Evolutionary conservation across 2,888 invertebrate species (phyloP), one percentile per base, ranked within the genome.

Genomic region (Celastrina argiolus): DNA sequence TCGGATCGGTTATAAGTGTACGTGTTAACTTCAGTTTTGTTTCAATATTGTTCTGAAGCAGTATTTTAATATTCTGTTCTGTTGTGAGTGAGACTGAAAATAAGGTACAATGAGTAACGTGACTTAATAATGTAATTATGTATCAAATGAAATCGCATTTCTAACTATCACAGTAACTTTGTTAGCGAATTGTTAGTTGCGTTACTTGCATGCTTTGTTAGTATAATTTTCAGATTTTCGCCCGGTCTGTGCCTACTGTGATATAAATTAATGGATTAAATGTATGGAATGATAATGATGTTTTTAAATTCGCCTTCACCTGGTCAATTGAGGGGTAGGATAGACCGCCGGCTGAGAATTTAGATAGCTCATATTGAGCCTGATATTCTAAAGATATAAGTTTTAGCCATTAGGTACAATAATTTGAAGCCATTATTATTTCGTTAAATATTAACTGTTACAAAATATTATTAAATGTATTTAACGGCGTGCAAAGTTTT

Each of bases 311-410:
- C 78, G 80, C 79, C 80, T 82, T 80, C 73, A 81, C 84, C 82
- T 85, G 81, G 81, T 86, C 81, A 82, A 84, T 84, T 83, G 80
- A 76, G 81, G 81, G 80, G 80, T 76, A 72, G 73, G 71, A 83
- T 82, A 84, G 88, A 79, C 86, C 84, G 83, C 67, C 66, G 83
- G 87, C 80, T 80, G 89, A 87, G 82, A 87, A 88, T 84, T 80
- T 80, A 80, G 78, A 86, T 89, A 84, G 90, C 90, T 90, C 90
- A 90, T 89, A 89, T 90, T 89, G 90, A 90, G 90, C 88, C 81
- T 78, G 83, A 84, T 88, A 86, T 85, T 85, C 84, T 82, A 83
- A 81, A 77, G 83, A 83, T 74, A 78, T 84, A 84, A 83, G 82
- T 81, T 80, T 76, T 88, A 87, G 82, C 75, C 81, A 78, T 79